Conservation (phyloP, 2,113 vertebrate species). For the Mastomys natalensis region DNA sequence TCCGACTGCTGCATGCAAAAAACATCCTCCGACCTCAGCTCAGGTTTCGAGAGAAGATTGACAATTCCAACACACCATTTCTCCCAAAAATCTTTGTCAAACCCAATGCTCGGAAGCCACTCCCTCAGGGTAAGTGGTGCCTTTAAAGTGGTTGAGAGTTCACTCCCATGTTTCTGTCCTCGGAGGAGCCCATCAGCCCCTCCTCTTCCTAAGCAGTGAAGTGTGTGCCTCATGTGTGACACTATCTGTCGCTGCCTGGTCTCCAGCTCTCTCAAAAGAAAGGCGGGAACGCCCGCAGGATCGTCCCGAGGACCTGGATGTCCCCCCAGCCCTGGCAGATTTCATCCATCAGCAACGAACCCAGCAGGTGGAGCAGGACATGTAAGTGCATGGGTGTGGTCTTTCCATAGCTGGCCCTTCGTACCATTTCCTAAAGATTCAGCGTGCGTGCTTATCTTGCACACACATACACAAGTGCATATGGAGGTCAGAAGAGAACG, state of each 20-base stretch:
- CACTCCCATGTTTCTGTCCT: not conserved
- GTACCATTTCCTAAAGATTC: not conserved
- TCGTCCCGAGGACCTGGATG: constrained; percentile 94
- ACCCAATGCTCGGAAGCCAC: constrained; percentile 94
- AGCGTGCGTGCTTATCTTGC: not conserved
- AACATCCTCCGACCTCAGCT: constrained; percentile 96
- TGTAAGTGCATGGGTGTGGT: constrained; percentile 86
- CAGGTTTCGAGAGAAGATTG: constrained; percentile 95
- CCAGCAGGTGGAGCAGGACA: constrained; percentile 93
- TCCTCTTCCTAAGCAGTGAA: not conserved
- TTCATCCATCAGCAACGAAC: constrained; percentile 97
- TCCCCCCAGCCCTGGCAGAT: constrained; percentile 95
- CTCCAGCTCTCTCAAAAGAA: constrained; percentile 90
- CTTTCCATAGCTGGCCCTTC: not conserved
- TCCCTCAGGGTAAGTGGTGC: constrained; percentile 91
- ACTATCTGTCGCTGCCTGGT: constrained; percentile 74
- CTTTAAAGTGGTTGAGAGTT: fast-evolving
- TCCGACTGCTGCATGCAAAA: constrained; percentile 95
- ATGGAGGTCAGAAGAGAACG: not conserved
- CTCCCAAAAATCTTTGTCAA: constrained; percentile 96
- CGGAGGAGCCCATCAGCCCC: not conserved
- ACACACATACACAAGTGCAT: not conserved
- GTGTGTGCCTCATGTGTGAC: not conserved
- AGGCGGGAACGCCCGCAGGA: constrained; percentile 90
- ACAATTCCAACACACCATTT: constrained; percentile 98